Base-by-base conservation (phyloP, 2,113 vertebrate species). In the Atrichornis clamosus region DNA sequence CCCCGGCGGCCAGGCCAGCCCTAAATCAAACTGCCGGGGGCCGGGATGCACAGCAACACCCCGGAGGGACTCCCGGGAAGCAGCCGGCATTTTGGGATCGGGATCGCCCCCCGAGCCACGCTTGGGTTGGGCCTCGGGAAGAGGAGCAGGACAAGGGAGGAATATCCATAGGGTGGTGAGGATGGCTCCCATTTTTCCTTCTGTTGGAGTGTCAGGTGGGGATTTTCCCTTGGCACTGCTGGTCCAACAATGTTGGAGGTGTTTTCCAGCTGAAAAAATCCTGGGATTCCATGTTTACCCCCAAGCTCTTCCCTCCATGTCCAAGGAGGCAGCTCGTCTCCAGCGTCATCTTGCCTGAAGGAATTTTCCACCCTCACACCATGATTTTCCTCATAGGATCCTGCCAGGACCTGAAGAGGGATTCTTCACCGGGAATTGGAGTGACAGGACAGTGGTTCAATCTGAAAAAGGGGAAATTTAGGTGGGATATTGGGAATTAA, bases 11-110 rank as follows among this genome's bases (percentile, higher is more conserved):
- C 24, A 92, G 92, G n/a, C 67, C 65, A 9, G 92, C 91, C 96
- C 97, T 97, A 97, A 97, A 98, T 98, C 98, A 97, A 93, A 95
- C 86, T 97, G 95, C 97, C 97, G 97, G 83, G 85, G 92, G 77
- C 96, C 91, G 74, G 95, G 97, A 95, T 41, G 39, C 39, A 41
- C 39, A 41, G 39, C 39, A 89, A 95, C 82, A 28, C 86, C 75
- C 35, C 91, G 97, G 98, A 96, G 94, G 96, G 95, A 97, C 96
- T 97, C 91, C 79, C 84, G 64, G 69, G 95, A 55, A 87, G 73
- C 96, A 97, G 97, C 96, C 96, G 96, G 96, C 96, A 97, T 96
- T 95, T 96, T 4, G 42, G 86, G 87, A 93, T 65, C 4, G 42
- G 86, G 87, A 93, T 65, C 41, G 41, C 37, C 53, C 35, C 78